These are phyloP conservation scores for Cristatella mucedo DNA, from an alignment of 2,888 invertebrate genomes.

Conservation along the genomic window DNA sequence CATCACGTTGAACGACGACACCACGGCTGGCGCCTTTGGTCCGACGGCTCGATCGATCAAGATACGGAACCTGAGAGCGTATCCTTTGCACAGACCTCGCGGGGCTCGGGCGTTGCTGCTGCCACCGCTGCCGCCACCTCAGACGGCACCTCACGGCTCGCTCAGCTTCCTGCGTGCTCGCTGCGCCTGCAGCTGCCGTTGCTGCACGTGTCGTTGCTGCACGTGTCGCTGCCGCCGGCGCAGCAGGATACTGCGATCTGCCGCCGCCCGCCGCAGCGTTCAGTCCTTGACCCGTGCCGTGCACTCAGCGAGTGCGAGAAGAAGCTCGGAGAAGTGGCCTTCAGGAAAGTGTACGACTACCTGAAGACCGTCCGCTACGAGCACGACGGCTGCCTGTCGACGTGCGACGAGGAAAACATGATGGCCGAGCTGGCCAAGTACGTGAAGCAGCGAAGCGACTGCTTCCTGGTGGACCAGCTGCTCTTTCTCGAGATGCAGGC, in stretches of 20 bases:
- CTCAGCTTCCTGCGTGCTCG: too few relatives aligned
- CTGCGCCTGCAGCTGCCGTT: too few relatives aligned
- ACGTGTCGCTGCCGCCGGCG: too few relatives aligned
- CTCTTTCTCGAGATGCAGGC: conserved; percentile 32
- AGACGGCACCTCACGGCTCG: too few relatives aligned
- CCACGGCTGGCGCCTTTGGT: conserved; percentile 30
- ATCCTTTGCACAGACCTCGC: conserved; percentile 18
- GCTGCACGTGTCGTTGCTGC: too few relatives aligned
- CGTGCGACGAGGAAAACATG: conserved; percentile 26
- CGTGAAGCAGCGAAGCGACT: conserved; percentile 31
- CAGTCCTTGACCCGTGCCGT: too few relatives aligned
- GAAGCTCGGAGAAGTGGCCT: conserved; percentile 26
- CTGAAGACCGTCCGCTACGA: conserved; percentile 24
- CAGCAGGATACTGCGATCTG: too few relatives aligned
- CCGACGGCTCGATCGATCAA: conserved; percentile 29
- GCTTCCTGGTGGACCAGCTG: conserved; percentile 36
- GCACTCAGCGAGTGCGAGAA: conserved; percentile 26
- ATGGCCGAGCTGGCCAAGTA: conserved; percentile 26
- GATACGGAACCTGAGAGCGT: conserved; percentile 31
- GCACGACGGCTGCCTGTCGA: conserved; percentile 14
- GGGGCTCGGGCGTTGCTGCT: background rate
- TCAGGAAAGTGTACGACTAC: conserved; percentile 29
- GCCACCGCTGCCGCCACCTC: too few relatives aligned
- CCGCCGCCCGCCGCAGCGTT: too few relatives aligned
- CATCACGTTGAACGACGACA: conserved; percentile 25